Evolutionary conservation across 2,113 vertebrate genomes (phyloP), one percentile per base, ranked within the genome.

Genomic region (Mungos mungo): DNA sequence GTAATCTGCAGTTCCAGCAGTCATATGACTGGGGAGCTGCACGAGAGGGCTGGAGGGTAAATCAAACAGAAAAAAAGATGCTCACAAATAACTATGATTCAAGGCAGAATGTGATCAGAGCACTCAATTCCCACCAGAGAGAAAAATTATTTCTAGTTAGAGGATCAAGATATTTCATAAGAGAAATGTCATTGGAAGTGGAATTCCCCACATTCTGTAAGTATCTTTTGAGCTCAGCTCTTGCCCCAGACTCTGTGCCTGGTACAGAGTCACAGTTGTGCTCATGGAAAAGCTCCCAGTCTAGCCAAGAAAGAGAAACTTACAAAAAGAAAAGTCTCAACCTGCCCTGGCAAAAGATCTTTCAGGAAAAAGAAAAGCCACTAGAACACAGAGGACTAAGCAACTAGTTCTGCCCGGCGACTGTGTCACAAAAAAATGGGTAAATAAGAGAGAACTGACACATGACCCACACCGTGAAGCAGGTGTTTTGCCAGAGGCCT

Each of bases 21-120:
- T 97, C 96, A 84, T 77, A 82, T 95, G 97, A 98, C 89, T 76
- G 19, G 80, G 13, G 35, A 7, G 23, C 19, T 92, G 31, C 21
- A 8, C 6, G 45, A 35, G 45, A 3, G 25, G 1, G 27, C 85
- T 8, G 47, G n/a, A 68, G 41, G 21, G 66, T n/a, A 52, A 86
- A 89, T 85, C 88, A 47, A 93, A 95, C 90, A 77, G 84, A 71
- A 31, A 81, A 71, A 23, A 74, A 93, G 66, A 74, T 11, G 29
- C 29, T 90, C 77, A 68, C 87, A 88, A 71, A 83, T 80, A 87
- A 60, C 45, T 89, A 54, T 90, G 88, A 92, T 93, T 96, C 90
- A 77, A 84, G 74, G 80, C 76, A 92, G 60, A 90, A 90, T 35
- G 21, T 60, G 45, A 86, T 77, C 38, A 79, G 41, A 83, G 60